Conservation (phyloP, 2,888 invertebrate genomes). For the Cheilosia pagana region DNA sequence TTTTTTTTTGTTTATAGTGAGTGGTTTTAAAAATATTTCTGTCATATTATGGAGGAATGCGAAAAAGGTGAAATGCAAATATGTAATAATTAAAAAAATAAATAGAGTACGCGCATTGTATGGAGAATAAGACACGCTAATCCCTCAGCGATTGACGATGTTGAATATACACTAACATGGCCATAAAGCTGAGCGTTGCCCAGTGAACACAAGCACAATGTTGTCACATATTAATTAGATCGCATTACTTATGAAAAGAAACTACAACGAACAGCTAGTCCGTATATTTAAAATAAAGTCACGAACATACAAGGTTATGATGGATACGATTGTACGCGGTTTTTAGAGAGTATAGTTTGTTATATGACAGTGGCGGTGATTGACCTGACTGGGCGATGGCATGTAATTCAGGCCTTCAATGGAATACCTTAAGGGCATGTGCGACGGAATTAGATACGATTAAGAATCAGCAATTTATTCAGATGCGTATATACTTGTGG, state of each 20-base stretch:
- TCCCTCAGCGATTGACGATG: slow-evolving; percentile 66
- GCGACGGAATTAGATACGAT: no score
- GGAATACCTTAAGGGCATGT: no score
- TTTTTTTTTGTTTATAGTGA: slow-evolving; percentile 61
- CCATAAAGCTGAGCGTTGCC: slow-evolving; percentile 39
- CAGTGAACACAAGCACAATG: slow-evolving; percentile 67
- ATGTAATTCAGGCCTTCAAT: no score
- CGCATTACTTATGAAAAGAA: slow-evolving; percentile 50
- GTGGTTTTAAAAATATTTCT: slow-evolving; percentile 48
- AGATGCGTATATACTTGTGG: no score
- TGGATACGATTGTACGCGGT: slow-evolving; percentile 9
- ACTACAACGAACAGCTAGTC: slow-evolving; percentile 25
- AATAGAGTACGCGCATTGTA: not conserved
- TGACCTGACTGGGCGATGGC: not conserved
- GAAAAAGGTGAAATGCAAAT: slow-evolving; percentile 44
- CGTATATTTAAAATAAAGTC: slow-evolving; percentile 44
- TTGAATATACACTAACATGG: slow-evolving; percentile 30
- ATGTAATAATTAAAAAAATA: slow-evolving; percentile 45
- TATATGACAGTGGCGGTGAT: not conserved
- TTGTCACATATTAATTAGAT: slow-evolving; percentile 71
- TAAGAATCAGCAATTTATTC: no score
- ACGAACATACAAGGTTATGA: slow-evolving; percentile 57
- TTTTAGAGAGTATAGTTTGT: not conserved
- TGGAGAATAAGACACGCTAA: slow-evolving; percentile 59
- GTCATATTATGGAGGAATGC: slow-evolving; percentile 22